A percentile compares a stretch with the other conserved stretches of the same genome.
These are phyloP conservation scores for Chrysocyon brachyurus DNA, from an alignment of 2,797 vertebrate species.

Conservation along the genomic window DNA sequence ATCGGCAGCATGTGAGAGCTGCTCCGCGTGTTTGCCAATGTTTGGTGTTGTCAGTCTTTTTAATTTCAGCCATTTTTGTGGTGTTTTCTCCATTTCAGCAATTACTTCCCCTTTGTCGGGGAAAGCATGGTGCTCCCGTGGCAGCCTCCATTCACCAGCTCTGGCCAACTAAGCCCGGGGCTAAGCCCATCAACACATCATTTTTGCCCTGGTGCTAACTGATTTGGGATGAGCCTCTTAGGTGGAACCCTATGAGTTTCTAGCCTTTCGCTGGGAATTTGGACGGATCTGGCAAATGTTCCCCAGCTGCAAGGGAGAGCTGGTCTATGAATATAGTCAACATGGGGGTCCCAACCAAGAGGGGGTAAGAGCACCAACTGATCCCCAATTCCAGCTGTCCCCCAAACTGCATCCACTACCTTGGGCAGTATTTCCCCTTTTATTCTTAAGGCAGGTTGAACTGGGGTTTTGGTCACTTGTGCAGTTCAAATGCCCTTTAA, in stretches of 20 bases:
- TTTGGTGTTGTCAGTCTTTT: background rate
- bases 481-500: background rate
- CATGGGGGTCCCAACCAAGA: background rate
- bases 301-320: background rate
- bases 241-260: no score
- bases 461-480: background rate
- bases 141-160: background rate
- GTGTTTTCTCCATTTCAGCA: background rate
- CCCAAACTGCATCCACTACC: background rate
- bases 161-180: no score
- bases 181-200: no score
- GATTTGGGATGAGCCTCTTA: background rate
- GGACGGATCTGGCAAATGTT: background rate
- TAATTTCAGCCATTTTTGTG: background rate
- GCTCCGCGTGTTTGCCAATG: background rate
- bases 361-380: background rate
- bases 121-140: background rate
- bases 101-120: background rate
- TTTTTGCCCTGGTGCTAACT: background rate
- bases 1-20: rapidly evolving
- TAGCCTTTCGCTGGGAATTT: background rate
- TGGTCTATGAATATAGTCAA: no score
- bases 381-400: background rate
- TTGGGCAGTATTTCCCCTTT: background rate
- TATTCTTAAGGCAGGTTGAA: background rate